These are phyloP conservation scores for Hymenopus coronatus DNA, from an alignment of 2,888 invertebrate species.

Conservation along the genomic window DNA sequence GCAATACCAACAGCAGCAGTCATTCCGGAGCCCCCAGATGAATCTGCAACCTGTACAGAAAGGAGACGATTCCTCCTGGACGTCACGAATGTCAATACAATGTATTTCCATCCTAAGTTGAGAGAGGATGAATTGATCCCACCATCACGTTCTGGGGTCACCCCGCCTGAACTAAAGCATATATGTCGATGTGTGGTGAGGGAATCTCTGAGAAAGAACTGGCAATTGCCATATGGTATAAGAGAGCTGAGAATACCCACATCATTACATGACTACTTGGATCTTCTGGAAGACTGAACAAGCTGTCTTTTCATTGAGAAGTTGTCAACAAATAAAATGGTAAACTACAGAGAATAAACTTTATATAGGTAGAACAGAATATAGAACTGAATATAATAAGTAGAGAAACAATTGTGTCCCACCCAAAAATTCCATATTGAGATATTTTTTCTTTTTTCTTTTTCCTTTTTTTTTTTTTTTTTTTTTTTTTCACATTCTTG, in stretches of 20 bases:
- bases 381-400: too few species aligned
- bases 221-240: conserved; percentile 73
- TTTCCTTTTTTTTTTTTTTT: too few species aligned
- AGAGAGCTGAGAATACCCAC: conserved; percentile 61
- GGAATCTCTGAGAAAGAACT: conserved; percentile 62
- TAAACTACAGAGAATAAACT: too few species aligned
- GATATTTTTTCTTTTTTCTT: too few species aligned
- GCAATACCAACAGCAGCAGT: conserved; percentile 51
- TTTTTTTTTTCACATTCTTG: too few species aligned
- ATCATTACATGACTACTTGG: conserved; percentile 66
- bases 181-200: conserved; percentile 70
- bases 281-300: conserved; percentile 65
- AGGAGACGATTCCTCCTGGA: neutral
- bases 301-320: too few species aligned
- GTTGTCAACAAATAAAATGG: too few species aligned
- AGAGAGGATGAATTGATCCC: conserved; percentile 5
- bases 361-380: too few species aligned
- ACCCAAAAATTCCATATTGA: too few species aligned
- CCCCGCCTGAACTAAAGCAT: conserved; percentile 71
- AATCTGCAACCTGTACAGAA: neutral
- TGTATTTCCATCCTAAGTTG: neutral
- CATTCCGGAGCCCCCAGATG: neutral
- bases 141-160: conserved; percentile 56
- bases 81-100: neutral
- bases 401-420: too few species aligned